phyloP scores from a whole-genome alignment of 2,113 vertebrate genomes.

The Zapus hudsonius region DNA sequence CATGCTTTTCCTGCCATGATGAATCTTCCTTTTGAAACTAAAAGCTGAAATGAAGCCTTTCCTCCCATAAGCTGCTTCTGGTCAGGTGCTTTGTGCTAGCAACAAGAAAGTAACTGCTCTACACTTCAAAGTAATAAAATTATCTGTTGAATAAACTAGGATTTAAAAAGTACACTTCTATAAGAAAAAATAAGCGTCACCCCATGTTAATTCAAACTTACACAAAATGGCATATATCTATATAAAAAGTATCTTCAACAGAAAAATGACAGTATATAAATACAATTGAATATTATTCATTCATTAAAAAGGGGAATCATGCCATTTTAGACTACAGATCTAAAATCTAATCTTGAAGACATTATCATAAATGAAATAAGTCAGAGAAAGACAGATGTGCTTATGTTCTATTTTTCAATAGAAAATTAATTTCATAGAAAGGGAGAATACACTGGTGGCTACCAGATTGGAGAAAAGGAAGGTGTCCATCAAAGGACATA shows the following conservation, averaged over 20 bases:
- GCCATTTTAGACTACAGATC: background rate
- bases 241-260: background rate
- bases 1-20: too few species aligned
- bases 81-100: too few species aligned
- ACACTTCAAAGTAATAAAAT: background rate
- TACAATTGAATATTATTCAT: background rate
- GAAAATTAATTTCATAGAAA: background rate
- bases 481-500: background rate
- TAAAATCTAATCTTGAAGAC: background rate
- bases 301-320: background rate
- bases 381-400: background rate
- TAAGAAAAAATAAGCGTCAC: background rate
- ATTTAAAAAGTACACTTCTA: background rate
- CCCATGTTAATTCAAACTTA: background rate
- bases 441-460: background rate
- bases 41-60: too few species aligned
- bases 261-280: background rate
- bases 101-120: too few species aligned
- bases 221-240: background rate
- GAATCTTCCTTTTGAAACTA: too few species aligned
- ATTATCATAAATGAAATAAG: background rate
- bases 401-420: background rate
- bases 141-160: background rate
- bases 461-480: background rate
- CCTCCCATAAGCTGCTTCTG: too few species aligned